Percentiles rank a stretch among this genome's conserved stretches.
Evolutionary conservation across 2,888 invertebrate genomes (phyloP).

Genomic region (Conops quadrifasciatus): DNA sequence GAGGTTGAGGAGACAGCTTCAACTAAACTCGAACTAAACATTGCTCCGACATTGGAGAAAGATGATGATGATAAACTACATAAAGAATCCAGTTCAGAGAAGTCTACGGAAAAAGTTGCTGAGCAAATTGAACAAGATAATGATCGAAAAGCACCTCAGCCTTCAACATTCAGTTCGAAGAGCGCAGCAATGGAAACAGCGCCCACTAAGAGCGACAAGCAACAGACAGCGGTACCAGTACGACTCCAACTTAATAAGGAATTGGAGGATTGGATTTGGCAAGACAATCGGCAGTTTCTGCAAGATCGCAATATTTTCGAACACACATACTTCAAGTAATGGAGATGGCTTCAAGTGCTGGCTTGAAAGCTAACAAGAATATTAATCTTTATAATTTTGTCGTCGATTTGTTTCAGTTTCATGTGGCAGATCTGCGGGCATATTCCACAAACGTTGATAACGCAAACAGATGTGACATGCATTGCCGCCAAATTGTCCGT

Average conservation of each 20-base stretch:
- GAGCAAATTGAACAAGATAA: slow-evolving; percentile 20
- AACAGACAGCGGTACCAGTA: background rate
- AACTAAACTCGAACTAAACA: slow-evolving; percentile 45
- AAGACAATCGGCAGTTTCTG: slow-evolving; percentile 94
- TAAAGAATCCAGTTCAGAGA: background rate
- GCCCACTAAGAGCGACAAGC: slow-evolving; percentile 34
- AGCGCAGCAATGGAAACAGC: slow-evolving; percentile 46
- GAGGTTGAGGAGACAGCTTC: slow-evolving; percentile 30
- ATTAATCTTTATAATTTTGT: slow-evolving; percentile 14
- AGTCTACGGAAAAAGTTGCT: background rate
- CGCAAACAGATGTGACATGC: slow-evolving; percentile 82
- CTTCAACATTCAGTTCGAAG: slow-evolving; percentile 49
- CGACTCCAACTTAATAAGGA: slow-evolving; percentile 67
- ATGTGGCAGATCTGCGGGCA: slow-evolving; percentile 97
- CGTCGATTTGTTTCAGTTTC: slow-evolving; percentile 70
- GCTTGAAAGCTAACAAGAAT: too few relatives aligned
- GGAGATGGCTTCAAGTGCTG: background rate
- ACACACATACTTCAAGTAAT: slow-evolving; percentile 91
- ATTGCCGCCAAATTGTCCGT: slow-evolving; percentile 88
- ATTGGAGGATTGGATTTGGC: slow-evolving; percentile 95
- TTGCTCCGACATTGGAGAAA: slow-evolving; percentile 44
- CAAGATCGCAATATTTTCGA: slow-evolving; percentile 96
- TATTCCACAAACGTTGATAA: slow-evolving; percentile 87
- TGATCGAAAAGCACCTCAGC: slow-evolving; percentile 44
- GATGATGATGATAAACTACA: background rate